Conservation (phyloP, 2,797 vertebrate species). For the Coregonus suidteri region DNA sequence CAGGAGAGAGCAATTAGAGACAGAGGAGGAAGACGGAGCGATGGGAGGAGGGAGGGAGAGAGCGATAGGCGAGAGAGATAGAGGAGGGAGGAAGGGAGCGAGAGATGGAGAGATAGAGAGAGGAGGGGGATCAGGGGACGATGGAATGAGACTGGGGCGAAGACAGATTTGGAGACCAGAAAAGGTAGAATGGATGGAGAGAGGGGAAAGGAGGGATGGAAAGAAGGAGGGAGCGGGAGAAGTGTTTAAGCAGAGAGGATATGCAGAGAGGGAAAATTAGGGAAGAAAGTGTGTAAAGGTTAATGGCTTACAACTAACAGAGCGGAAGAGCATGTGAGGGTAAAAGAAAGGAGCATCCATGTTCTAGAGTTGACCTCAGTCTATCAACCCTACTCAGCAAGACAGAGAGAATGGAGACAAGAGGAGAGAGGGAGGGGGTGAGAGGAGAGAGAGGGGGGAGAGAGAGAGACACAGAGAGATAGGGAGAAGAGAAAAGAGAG, state of each 20-base stretch:
- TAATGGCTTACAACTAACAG: conserved; percentile 65
- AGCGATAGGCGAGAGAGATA: too few relatives aligned
- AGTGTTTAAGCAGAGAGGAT: conserved; percentile 41
- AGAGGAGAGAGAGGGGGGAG: neutral
- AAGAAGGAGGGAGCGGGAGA: neutral
- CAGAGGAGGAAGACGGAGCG: conserved; percentile 47
- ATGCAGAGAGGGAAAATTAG: conserved; percentile 11
- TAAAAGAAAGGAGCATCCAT: conserved; percentile 9
- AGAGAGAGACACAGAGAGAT: too few relatives aligned
- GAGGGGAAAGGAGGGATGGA: neutral
- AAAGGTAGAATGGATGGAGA: too few relatives aligned
- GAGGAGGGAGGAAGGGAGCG: too few relatives aligned
- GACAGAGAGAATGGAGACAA: neutral
- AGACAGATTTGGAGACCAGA: too few relatives aligned
- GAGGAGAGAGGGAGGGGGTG: neutral
- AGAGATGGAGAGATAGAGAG: too few relatives aligned
- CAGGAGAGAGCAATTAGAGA: conserved; percentile 75
- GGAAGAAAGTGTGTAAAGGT: conserved; percentile 56
- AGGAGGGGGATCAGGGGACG: too few relatives aligned
- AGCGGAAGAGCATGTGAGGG: conserved; percentile 40
- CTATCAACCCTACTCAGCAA: conserved; percentile 1
- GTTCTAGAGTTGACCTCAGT: conserved; percentile 5
- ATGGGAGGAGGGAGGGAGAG: too few relatives aligned
- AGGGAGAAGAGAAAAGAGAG: too few relatives aligned
- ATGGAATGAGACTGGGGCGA: too few relatives aligned